Evolutionary conservation across 2,113 vertebrate species (phyloP).

Genomic region (Aptenodytes forsteri): DNA sequence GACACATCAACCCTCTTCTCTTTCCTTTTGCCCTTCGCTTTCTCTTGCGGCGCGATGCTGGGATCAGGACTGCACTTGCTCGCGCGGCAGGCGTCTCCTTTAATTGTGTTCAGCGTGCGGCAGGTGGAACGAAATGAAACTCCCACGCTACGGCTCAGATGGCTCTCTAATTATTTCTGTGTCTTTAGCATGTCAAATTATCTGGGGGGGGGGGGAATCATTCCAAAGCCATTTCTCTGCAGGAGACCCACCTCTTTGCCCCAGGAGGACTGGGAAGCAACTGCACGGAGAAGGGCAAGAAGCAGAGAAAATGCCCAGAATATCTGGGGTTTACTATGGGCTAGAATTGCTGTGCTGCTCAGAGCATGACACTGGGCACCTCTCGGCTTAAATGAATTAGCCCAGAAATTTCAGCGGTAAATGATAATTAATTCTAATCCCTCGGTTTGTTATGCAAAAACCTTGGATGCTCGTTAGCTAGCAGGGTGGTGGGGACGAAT

Average conservation of each 20-base stretch:
- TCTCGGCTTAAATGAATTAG: background rate
- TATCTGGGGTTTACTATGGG: background rate
- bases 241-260: background rate
- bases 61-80: background rate
- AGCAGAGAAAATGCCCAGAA: background rate
- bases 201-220: background rate
- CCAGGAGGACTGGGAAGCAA: background rate
- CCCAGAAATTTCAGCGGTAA: background rate
- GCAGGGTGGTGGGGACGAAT: background rate
- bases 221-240: background rate
- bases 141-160: constrained; percentile 2
- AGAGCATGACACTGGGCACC: background rate
- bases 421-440: constrained; percentile 30
- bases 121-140: constrained; percentile 37
- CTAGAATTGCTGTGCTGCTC: background rate
- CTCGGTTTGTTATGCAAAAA: constrained; percentile 41
- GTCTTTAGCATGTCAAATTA: constrained; percentile 20
- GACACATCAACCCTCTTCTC: background rate
- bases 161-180: constrained; percentile 22
- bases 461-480: background rate
- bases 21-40: background rate
- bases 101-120: background rate
- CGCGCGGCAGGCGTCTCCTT: background rate
- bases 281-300: background rate
- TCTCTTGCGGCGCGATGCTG: background rate